These are phyloP conservation scores for Psittacus erithacus DNA, from an alignment of 2,113 vertebrate species.

Conservation along the genomic window DNA sequence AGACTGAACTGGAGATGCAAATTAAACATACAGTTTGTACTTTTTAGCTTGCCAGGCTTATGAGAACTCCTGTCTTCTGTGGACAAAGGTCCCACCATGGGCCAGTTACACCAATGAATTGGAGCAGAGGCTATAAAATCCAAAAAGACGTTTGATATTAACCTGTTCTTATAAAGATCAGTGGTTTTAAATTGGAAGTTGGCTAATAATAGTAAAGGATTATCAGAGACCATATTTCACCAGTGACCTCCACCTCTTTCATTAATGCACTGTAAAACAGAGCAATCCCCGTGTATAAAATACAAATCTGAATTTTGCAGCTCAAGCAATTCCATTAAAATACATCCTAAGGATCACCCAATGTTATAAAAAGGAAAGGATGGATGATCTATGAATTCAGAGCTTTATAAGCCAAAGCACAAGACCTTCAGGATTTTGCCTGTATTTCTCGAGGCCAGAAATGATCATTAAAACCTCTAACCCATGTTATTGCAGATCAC, in stretches of 20 bases:
- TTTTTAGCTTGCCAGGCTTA: background rate
- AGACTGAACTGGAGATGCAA: background rate
- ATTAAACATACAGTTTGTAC: background rate
- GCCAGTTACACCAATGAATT: background rate
- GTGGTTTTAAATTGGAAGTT: background rate
- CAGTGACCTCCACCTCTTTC: background rate
- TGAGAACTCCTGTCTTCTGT: background rate
- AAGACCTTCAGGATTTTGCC: background rate
- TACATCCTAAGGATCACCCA: background rate
- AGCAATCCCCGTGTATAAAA: background rate
- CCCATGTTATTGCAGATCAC: background rate
- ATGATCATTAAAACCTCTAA: background rate
- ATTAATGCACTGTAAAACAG: background rate
- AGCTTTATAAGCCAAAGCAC: background rate
- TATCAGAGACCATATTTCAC: background rate
- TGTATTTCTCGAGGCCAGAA: background rate
- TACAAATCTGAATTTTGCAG: conserved; percentile 11
- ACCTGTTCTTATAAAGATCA: background rate
- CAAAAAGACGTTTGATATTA: background rate
- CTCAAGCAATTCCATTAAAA: background rate
- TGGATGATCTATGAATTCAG: background rate
- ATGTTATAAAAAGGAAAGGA: background rate
- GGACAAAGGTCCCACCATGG: background rate
- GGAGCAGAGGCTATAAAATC: background rate
- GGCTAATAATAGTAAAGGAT: background rate